Percentiles rank a stretch among this genome's conserved stretches.
phyloP scores from a whole-genome alignment of 1,140 invertebrate species.

The Diploscapter pachys region DNA sequence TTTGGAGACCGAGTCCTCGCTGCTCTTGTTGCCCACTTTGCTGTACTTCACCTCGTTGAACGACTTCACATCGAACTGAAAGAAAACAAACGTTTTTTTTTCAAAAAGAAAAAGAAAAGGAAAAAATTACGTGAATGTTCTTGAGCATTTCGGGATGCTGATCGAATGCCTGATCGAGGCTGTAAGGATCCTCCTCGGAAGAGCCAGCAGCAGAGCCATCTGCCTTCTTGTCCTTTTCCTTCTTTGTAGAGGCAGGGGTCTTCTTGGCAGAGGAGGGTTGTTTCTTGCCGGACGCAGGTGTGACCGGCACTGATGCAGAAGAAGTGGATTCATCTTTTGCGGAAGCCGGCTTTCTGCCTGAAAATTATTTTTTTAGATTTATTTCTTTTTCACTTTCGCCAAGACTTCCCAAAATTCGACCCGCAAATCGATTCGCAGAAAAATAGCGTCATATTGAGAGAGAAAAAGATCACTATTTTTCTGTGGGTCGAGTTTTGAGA shows the following conservation, averaged over 20 bases:
- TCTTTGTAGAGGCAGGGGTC: constrained; percentile 9
- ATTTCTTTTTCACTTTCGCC: too few relatives aligned
- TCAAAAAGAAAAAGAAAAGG: neutral
- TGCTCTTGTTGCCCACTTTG: neutral
- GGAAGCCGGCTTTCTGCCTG: too few relatives aligned
- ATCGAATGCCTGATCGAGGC: constrained; percentile 43
- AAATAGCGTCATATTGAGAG: too few relatives aligned
- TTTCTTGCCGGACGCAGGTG: neutral
- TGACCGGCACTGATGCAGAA: too few relatives aligned
- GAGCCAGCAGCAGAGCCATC: constrained; percentile 6
- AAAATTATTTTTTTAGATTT: too few relatives aligned
- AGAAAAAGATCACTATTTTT: too few relatives aligned
- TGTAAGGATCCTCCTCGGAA: constrained; percentile 45
- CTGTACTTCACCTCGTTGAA: constrained; percentile 30
- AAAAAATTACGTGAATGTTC: constrained; percentile 40
- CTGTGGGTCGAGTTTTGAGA: too few relatives aligned
- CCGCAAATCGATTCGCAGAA: too few relatives aligned
- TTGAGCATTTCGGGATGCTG: constrained; percentile 51
- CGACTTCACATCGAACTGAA: constrained; percentile 31
- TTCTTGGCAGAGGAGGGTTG: neutral
- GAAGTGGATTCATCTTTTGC: too few relatives aligned
- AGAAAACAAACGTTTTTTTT: neutral
- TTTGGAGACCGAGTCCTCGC: constrained; percentile 7
- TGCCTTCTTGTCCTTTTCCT: constrained; percentile 13
- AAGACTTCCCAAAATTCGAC: too few relatives aligned